These are phyloP conservation scores for Parasteatoda lunata DNA, from an alignment of 2,888 invertebrate species.

Conservation along the genomic window DNA sequence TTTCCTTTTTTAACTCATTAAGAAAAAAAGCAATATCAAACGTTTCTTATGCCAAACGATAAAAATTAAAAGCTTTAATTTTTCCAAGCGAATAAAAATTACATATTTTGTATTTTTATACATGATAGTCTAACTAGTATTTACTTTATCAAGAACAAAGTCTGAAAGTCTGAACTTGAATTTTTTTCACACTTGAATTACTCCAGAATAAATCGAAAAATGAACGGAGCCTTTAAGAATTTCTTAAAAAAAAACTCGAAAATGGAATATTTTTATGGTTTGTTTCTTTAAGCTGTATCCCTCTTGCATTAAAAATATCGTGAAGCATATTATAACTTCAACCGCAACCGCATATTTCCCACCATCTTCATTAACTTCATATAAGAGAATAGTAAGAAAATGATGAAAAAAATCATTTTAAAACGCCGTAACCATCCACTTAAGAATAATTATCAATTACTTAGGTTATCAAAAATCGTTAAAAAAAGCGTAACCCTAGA, in stretches of 20 bases:
- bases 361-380: slow-evolving; percentile 36
- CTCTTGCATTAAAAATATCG: neutral
- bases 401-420: slow-evolving; percentile 12
- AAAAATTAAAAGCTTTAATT: no score
- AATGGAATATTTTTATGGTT: neutral
- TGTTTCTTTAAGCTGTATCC: neutral
- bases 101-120: no score
- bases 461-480: slow-evolving; percentile 56
- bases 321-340: neutral
- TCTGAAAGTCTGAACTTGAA: no score
- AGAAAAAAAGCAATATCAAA: no score
- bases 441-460: slow-evolving; percentile 60
- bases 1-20: no score
- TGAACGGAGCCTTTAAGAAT: neutral
- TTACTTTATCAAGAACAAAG: no score
- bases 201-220: neutral
- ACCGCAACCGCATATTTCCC: neutral
- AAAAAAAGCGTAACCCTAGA: slow-evolving; percentile 54
- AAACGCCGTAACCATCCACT: slow-evolving; percentile 31
- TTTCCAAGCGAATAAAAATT: no score
- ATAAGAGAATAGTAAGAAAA: slow-evolving; percentile 11
- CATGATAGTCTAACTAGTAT: no score
- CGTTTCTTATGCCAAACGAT: no score
- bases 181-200: no score
- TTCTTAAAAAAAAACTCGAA: slow-evolving; percentile 2